phyloP scores from a whole-genome alignment of 2,888 invertebrate species.

The Pollenia angustigena region DNA sequence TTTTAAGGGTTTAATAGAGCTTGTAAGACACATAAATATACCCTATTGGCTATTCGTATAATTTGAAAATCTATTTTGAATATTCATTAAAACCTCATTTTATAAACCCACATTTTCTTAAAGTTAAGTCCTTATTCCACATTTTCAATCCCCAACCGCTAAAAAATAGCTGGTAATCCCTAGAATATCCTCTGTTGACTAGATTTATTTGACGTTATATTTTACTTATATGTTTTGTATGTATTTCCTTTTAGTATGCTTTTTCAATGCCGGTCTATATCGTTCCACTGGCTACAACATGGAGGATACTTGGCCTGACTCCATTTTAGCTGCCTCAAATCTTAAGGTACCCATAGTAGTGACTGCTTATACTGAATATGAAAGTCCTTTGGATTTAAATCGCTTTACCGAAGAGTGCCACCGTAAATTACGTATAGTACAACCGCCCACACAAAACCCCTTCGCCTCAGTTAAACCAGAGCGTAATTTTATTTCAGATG shows the following conservation, averaged over 20 bases:
- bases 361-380: conserved; percentile 88
- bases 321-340: conserved; percentile 86
- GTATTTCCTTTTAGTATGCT: conserved; percentile 86
- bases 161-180: neutral
- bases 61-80: too few species aligned
- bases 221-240: neutral
- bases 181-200: neutral
- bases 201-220: neutral
- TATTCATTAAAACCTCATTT: too few species aligned
- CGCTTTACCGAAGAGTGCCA: conserved; percentile 86
- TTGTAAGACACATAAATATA: too few species aligned
- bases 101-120: too few species aligned
- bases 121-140: too few species aligned
- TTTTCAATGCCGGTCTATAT: conserved; percentile 90
- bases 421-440: conserved; percentile 85
- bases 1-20: too few species aligned
- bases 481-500: conserved; percentile 90
- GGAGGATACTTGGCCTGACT: conserved; percentile 88
- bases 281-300: conserved; percentile 87
- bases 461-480: conserved; percentile 89
- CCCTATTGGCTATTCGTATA: too few species aligned
- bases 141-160: too few species aligned
- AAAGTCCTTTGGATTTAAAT: conserved; percentile 87
- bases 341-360: conserved; percentile 87
- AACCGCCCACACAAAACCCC: conserved; percentile 86